A percentile compares a stretch with the other conserved stretches of the same genome.
Conservation (phyloP, 2,113 vertebrate genomes). For the Platycercus adscitus region DNA sequence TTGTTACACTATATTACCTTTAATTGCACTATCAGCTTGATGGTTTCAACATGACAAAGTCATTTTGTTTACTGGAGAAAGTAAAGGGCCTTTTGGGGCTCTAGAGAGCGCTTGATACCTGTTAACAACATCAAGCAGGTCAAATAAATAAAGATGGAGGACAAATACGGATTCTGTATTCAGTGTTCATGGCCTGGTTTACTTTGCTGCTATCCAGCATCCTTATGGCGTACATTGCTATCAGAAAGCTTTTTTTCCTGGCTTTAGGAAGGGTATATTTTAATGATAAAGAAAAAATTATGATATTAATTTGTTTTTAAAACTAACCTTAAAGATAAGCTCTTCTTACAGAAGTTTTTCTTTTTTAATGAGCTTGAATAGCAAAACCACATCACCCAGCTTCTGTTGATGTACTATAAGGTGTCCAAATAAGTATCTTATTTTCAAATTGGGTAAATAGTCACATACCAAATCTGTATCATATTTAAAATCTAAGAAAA, state of each 20-base stretch:
- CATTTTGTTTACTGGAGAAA: conserved; percentile 7
- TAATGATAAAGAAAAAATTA: not conserved
- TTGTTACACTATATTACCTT: not conserved
- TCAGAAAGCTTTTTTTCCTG: not conserved
- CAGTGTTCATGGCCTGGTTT: not conserved
- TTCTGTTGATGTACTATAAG: conserved; percentile 6
- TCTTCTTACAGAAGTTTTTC: not conserved
- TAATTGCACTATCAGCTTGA: conserved; percentile 16
- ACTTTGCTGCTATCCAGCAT: not conserved
- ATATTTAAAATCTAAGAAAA: not conserved
- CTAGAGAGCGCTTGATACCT: not conserved
- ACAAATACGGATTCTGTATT: not conserved
- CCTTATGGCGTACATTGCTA: not conserved
- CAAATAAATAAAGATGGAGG: not conserved
- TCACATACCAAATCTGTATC: not conserved
- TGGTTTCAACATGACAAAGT: not conserved
- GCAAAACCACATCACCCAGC: not conserved
- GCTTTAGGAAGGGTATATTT: not conserved
- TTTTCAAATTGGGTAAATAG: conserved; percentile 7
- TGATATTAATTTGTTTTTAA: not conserved
- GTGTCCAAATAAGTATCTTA: not conserved
- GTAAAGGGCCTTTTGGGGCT: not conserved
- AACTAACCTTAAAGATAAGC: not conserved
- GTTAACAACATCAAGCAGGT: not conserved
- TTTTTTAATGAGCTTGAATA: not conserved